Percentiles rank a stretch among this genome's conserved stretches.
Conservation (phyloP, 2,113 vertebrate genomes). For the Sarotherodon lohbergeri region DNA sequence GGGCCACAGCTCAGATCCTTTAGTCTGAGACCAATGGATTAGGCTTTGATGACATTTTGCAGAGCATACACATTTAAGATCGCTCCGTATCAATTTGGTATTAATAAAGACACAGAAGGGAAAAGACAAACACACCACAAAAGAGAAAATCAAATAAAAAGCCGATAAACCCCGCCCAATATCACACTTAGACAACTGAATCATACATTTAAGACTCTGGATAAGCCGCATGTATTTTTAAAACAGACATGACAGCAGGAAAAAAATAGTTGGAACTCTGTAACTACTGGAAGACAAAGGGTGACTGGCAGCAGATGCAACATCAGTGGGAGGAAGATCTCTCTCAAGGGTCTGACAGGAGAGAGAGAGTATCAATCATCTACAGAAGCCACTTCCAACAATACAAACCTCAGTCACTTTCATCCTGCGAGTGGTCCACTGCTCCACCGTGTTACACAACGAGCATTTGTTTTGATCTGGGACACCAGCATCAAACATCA, state of each 20-base stretch:
- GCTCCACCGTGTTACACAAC: conserved; percentile 14
- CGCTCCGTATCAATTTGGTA: conserved; percentile 31
- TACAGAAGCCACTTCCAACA: conserved; percentile 19
- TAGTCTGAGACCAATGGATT: conserved; percentile 63
- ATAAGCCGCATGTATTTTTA: background rate
- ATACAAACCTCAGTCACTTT: conserved; percentile 18
- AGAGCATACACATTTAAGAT: conserved; percentile 52
- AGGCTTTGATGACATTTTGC: conserved; percentile 42
- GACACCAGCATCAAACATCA: conserved; percentile 21
- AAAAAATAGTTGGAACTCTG: background rate
- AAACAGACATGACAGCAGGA: background rate
- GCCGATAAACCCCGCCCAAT: conserved; percentile 19
- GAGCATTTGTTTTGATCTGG: conserved; percentile 48
- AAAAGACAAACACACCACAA: conserved; percentile 28
- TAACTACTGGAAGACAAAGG: conserved; percentile 31
- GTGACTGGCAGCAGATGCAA: conserved; percentile 43
- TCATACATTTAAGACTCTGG: background rate
- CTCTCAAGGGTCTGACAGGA: conserved; percentile 33
- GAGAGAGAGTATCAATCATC: conserved; percentile 42
- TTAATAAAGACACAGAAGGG: conserved; percentile 57
- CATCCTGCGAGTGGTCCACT: conserved; percentile 6
- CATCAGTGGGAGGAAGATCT: conserved; percentile 31
- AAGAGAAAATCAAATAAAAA: conserved; percentile 46
- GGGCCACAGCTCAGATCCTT: conserved; percentile 28
- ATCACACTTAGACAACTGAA: background rate